phyloP scores from a whole-genome alignment of 2,113 vertebrate species.

The Passer domesticus region DNA sequence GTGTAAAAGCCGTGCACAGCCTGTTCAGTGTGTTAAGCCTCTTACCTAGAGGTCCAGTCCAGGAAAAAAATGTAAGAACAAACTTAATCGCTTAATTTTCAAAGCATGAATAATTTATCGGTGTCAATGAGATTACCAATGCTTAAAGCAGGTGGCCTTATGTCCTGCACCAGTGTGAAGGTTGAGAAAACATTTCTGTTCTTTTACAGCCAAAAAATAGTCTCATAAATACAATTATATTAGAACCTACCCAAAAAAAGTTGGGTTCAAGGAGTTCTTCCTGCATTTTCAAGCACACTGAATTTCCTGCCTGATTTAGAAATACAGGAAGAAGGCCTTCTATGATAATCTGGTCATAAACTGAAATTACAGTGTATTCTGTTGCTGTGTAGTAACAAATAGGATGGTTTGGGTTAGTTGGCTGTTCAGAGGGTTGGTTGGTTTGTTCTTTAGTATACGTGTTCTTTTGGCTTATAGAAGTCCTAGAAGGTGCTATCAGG shows the following conservation, averaged over 20 bases:
- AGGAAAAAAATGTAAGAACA: neutral
- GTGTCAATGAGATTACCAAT: neutral
- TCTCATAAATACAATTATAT: neutral
- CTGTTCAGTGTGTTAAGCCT: neutral
- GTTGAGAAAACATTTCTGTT: neutral
- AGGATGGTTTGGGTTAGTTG: neutral
- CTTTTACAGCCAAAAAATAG: neutral
- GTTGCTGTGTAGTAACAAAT: neutral
- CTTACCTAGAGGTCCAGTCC: neutral
- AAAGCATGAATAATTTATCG: neutral
- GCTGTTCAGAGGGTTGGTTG: neutral
- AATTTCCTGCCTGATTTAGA: neutral
- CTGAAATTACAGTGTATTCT: neutral
- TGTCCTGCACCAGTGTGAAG: neutral
- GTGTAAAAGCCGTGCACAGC: neutral
- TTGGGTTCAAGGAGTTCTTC: neutral
- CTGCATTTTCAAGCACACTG: neutral
- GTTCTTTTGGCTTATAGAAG: neutral
- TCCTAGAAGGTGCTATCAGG: neutral
- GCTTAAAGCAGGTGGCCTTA: neutral
- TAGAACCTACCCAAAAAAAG: neutral
- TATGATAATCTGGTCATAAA: neutral
- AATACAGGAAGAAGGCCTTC: neutral
- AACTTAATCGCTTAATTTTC: neutral
- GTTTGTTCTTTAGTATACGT: neutral